phyloP scores from a whole-genome alignment of 1,140 invertebrate genomes.

The Drosophila sucinea region DNA sequence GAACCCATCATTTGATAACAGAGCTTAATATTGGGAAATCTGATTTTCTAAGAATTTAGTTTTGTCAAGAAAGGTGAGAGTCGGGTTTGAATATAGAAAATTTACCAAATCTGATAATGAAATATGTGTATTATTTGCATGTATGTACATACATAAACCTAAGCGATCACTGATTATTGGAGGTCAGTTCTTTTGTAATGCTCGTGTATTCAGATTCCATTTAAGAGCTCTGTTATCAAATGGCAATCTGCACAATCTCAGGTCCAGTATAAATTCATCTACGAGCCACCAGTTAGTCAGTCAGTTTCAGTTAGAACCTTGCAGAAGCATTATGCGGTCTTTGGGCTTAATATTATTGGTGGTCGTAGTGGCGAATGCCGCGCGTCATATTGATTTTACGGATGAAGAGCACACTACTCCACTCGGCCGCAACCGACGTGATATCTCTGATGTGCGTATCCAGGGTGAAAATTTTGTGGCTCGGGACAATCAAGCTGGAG shows the following conservation, averaged over 20 bases:
- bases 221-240: background rate
- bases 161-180: conserved; percentile 4
- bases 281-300: background rate
- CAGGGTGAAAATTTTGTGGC: conserved; percentile 47
- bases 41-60: too few species aligned
- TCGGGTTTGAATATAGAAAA: too few species aligned
- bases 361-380: conserved; percentile 28
- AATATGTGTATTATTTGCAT: background rate
- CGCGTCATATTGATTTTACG: conserved; percentile 11
- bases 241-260: background rate
- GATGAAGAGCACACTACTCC: conserved; percentile 40
- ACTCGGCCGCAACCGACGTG: background rate
- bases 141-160: background rate
- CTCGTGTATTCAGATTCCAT: background rate
- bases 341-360: conserved; percentile 5
- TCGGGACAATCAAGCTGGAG: conserved; percentile 37
- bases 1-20: too few species aligned
- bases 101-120: too few species aligned
- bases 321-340: background rate
- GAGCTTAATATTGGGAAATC: too few species aligned
- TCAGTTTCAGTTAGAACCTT: background rate
- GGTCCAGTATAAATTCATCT: conserved; percentile 3
- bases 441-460: conserved; percentile 16
- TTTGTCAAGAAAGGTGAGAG: too few species aligned
- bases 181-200: conserved; percentile 21